Evolutionary conservation across 2,888 invertebrate species (phyloP).

Genomic region (Melanargia galathea): DNA sequence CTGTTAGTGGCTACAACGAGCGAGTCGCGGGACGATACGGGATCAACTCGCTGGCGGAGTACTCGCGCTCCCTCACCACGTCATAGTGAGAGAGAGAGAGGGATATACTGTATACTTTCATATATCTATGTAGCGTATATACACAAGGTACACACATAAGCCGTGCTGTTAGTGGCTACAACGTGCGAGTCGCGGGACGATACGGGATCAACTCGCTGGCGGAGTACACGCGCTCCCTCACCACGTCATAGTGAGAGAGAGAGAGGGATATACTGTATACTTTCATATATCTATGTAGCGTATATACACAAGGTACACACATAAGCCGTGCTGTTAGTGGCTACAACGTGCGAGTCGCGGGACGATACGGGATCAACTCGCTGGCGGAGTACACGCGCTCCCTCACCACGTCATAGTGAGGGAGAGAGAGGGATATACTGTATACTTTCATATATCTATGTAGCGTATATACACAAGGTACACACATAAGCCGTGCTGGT

Average conservation of each 20-base stretch:
- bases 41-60: background rate
- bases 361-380: too few relatives aligned
- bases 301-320: too few relatives aligned
- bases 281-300: background rate
- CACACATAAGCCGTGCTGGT: background rate
- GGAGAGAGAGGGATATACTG: background rate
- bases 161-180: conserved; percentile 45
- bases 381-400: too few relatives aligned
- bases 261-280: conserved; percentile 3
- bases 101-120: background rate
- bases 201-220: too few relatives aligned
- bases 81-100: background rate
- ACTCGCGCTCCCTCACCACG: conserved; percentile 6
- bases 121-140: background rate
- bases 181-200: too few relatives aligned
- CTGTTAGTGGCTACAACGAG: background rate
- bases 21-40: background rate
- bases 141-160: conserved; percentile 84
- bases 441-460: background rate
- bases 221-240: conserved; percentile 9
- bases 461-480: background rate
- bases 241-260: conserved; percentile 6
- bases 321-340: too few relatives aligned
- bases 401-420: too few relatives aligned
- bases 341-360: too few relatives aligned